Evolutionary conservation across 37 sponge, comb jelly and placozoan genomes (phyloP), one percentile per base, ranked within the genome.

Genomic region (Spongilla lacustris): DNA sequence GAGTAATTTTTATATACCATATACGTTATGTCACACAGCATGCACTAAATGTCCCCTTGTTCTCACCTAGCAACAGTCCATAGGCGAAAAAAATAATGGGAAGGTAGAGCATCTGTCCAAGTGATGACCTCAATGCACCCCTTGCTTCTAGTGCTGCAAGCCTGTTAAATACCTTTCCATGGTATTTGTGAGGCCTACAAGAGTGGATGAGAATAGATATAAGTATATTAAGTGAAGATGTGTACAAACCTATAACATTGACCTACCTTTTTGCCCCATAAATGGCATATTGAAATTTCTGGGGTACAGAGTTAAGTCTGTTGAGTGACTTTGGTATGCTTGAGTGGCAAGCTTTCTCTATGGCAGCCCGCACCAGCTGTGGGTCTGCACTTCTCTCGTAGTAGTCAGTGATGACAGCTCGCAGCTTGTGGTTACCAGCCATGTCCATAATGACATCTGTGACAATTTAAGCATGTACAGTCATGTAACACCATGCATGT

Each of bases 381-480:
- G 84, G 83, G 36, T 91, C 92, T 0, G 35, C n/a, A 6, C 88
- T 71, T 14, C 9, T n/a, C 32, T 81, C 31, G 32, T 91, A 91
- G 68, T 91, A 78, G 26, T 67, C 82, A 22, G 86, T 66, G 22
- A 92, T 82, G 29, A 83, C 36, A 23, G 67, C 38, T 19, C 93
- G 85, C 48, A 84, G 49, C 36, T 83, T 41, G 27, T 86, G 73
- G 67, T 80, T 93, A 30, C 90, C 87, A 66, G 94, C 75, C 87
- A 96, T 91, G 77, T 96, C 96, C 89, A 96, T 89, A 26, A 96
- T 96, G 23, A 88, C 76, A 85, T 94, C 95, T 90, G 38, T 14
- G 11, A 58, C 1, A 14, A 58, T 19, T 58, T n/a, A n/a, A n/a
- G 58, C 12, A 58, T 58, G 41, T 41, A 41, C 58, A 58, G 11